A percentile compares a stretch with the other conserved stretches of the same genome.
Evolutionary conservation across 1,140 invertebrate species (phyloP).

Genomic region (Druon quercuslanigerum): DNA sequence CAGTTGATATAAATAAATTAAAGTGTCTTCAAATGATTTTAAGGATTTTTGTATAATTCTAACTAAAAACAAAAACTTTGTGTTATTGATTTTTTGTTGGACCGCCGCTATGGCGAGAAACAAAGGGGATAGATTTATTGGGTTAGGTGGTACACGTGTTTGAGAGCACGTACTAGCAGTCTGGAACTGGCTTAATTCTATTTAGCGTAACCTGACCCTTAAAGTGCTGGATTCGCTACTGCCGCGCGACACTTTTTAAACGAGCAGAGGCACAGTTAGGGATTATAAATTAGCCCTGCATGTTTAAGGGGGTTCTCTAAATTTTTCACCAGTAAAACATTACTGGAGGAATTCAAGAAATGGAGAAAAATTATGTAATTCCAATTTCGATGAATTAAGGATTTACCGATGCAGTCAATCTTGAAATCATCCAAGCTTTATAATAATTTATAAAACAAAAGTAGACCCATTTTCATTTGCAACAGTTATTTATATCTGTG

Average conservation of each 20-base stretch:
- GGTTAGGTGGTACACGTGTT: constrained; percentile 52
- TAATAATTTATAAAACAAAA: no score
- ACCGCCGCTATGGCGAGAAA: constrained; percentile 46
- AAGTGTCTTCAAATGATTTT: no score
- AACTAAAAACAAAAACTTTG: not conserved
- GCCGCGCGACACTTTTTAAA: constrained; percentile 12
- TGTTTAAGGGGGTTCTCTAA: not conserved
- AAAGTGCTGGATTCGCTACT: constrained; percentile 41
- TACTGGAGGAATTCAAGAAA: no score
- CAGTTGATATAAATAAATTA: no score
- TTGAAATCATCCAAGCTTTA: no score
- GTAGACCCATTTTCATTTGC: no score
- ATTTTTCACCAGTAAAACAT: no score
- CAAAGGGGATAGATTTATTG: constrained; percentile 53
- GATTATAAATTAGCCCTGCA: not conserved
- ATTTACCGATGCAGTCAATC: no score
- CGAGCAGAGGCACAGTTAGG: not conserved
- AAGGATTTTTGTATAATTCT: no score
- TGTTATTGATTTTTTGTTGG: constrained; percentile 42
- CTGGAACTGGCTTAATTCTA: constrained; percentile 46
- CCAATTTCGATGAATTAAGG: no score
- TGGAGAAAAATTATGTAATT: no score
- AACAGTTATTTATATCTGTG: no score
- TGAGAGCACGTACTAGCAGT: constrained; percentile 43
- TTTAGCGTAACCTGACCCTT: constrained; percentile 46